phyloP scores from a whole-genome alignment of 2,797 vertebrate species.

The Enteromius mattozi region DNA sequence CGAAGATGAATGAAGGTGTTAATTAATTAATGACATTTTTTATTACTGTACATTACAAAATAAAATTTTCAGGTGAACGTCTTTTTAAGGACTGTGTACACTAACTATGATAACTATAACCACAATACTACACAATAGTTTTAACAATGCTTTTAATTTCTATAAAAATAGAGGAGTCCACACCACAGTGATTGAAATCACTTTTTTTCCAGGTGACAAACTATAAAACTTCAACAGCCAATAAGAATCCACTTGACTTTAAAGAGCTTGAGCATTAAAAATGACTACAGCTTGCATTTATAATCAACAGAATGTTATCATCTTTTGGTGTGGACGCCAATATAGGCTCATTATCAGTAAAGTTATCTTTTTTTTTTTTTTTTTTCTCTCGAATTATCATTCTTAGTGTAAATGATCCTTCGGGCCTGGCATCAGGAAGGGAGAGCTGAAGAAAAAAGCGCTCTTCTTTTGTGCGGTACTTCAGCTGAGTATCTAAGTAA shows the following conservation, averaged over 20 bases:
- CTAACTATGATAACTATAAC: neutral
- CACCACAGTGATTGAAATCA: neutral
- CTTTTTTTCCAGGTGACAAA: neutral
- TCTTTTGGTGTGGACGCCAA: no score
- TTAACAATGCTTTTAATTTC: neutral
- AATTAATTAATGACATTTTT: no score
- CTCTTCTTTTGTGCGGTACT: neutral
- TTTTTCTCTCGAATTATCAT: neutral
- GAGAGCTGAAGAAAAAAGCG: neutral
- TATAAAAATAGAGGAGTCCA: neutral
- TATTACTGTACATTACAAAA: no score
- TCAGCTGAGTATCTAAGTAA: conserved; percentile 6
- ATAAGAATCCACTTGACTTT: neutral
- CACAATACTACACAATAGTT: neutral
- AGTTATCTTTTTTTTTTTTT: neutral
- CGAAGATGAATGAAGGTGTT: neutral
- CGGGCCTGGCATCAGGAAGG: neutral
- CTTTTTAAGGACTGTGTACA: neutral
- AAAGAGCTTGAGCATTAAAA: conserved; percentile 11
- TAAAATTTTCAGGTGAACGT: neutral
- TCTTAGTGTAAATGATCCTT: neutral
- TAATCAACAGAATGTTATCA: neutral
- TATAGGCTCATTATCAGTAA: no score
- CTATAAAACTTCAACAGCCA: neutral
- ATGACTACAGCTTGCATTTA: neutral